Base-by-base conservation (phyloP, 2,797 vertebrate species). In the Lithobates pipiens region DNA sequence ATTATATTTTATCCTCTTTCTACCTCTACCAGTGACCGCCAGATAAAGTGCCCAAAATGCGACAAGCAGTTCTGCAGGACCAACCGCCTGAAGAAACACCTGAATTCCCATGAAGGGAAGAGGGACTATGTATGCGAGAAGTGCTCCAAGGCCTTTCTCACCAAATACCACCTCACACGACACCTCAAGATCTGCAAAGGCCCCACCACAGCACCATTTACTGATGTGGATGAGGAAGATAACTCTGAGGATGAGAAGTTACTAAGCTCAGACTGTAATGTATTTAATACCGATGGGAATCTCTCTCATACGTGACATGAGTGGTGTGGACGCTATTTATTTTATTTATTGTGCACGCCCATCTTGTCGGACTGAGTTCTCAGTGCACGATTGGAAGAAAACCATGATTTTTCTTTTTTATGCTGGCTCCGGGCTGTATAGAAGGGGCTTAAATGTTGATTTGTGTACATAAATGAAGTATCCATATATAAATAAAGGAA, bases 171-270 rank as follows among this genome's bases (percentile, higher is more conserved):
- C 92, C 97, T 99, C 88, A 99, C 98, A 1, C 95, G 98, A 15
- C 98, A 99, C 93, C 94, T 99, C 86, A 99, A 99, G 93, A 99
- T 98, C 91, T 99, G 98, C 92, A 99, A 98, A 92, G 98, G 97
- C 23, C 97, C 97, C 27, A 96, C 95, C 79, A 94, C 89, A 27
- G 89, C 89, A 39, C 90, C 93, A 10, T 93, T 92, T 1, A 89
- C 92, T 13, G 94, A 95, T 44, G 93, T 94, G 0, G 96, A 96
- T 6, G 95, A 96, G 10, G 95, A 95, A 18, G 93, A 93, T 61
- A 93, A 92, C 71, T 96, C 93, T 0, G 96, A 95, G 0, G 93
- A 94, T 5, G 94, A 94, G 0, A 94, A 95, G 0, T 77, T 94
- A 36, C 88, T 90, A 79, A 92, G 92, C 65, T 80, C 93, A 10